Base-by-base conservation (phyloP, 2,797 vertebrate species). In the Myotis vivesi region DNA sequence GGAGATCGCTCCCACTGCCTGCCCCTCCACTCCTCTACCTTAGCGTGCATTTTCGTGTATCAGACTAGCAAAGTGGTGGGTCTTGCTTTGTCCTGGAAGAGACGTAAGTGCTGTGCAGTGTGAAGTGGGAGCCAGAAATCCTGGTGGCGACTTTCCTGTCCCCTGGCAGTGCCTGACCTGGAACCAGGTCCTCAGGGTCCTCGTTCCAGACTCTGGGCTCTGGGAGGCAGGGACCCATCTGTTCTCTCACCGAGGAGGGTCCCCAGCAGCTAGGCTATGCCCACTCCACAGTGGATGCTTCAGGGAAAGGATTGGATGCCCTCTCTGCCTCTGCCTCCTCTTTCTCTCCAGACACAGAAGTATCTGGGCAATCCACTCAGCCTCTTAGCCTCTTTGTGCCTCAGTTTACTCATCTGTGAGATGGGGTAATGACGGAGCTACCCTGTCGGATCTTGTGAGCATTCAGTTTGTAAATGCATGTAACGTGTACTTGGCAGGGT, bases 31-130 rank as follows among this genome's bases (percentile, higher is more conserved):
- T 15, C 33, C 49, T 20, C 49, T 20, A 1, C 8, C 66, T 79
- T 38, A 46, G 6, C 0, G 3, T 23, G 6, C 20, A 0, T 38
- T 23, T 36, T 9, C 5, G 0, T 19, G 0, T 0, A 9, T 12
- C 4, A 44, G 87, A 22, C 6, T 5, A 4, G 38, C 28, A 5
- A 10, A 73, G 20, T 9, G n/a, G 16, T 6, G 3, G 1, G 10
- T 15, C 7, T n/a, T 8, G 9, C n/a, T 82, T 75, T 53, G 41
- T 55, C 81, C 36, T 16, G 55, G 66, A 53, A 90, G 83, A 82
- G 22, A 22, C 41, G 9, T 17, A 30, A 15, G 22, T 53, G 38
- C 20, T 30, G 15, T 69, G 28, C 11, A 4, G 4, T 8, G 79
- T 23, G 51, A 41, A 46, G 57, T 44, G 5, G 57, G 79, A 87